Conservation (phyloP, 1,140 invertebrate species). For the Pristionchus pacificus region DNA sequence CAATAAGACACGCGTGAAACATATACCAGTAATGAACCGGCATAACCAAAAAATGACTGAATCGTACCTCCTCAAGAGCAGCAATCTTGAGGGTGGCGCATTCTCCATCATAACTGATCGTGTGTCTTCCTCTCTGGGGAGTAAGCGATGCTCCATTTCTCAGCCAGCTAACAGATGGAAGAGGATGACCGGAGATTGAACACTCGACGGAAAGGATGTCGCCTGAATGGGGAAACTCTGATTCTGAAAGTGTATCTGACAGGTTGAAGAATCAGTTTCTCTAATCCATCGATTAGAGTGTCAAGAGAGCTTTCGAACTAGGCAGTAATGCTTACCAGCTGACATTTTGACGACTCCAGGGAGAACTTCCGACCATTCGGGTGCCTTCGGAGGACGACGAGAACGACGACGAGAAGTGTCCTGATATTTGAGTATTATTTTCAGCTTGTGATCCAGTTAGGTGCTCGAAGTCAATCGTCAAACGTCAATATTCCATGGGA, state of each 20-base stretch:
- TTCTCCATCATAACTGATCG: constrained; percentile 51
- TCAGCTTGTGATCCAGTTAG: constrained; percentile 1
- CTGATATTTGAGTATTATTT: constrained; percentile 24
- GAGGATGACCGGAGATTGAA: constrained; percentile 41
- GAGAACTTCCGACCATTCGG: constrained; percentile 51
- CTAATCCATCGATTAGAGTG: neutral
- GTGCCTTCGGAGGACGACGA: constrained; percentile 41
- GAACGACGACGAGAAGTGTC: constrained; percentile 19
- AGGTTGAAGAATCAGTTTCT: neutral
- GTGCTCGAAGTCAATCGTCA: too few relatives aligned
- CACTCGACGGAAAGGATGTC: constrained; percentile 48
- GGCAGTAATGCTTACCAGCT: too few relatives aligned
- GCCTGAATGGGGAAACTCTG: too few relatives aligned
- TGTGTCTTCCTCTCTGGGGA: constrained; percentile 41
- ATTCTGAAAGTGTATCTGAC: constrained; percentile 22
- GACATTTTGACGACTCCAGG: constrained; percentile 36
- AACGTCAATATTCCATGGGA: too few relatives aligned
- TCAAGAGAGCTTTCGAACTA: too few relatives aligned
- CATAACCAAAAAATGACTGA: too few relatives aligned
- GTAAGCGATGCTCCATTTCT: constrained; percentile 38
- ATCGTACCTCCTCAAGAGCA: neutral
- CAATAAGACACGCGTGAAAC: too few relatives aligned
- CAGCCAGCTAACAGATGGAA: constrained; percentile 46
- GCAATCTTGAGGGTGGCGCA: constrained; percentile 71
- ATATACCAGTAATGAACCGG: too few relatives aligned